Conservation (phyloP, 2,888 invertebrate species). For the Oscheius onirici region DNA sequence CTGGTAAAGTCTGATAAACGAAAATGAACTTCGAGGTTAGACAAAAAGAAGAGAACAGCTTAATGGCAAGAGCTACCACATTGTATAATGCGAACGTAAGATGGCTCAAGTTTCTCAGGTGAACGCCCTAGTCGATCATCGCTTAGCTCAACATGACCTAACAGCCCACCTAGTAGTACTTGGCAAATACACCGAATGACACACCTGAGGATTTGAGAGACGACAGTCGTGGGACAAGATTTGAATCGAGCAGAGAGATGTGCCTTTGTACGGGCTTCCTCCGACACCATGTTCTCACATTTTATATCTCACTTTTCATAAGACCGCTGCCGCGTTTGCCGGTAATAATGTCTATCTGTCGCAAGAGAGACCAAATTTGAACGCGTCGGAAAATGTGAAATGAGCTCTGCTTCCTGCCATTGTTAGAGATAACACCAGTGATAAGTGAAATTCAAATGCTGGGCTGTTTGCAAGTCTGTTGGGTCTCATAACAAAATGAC, state of each 20-base stretch:
- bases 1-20: too few relatives aligned
- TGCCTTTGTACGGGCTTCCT: background rate
- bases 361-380: too few relatives aligned
- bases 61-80: too few relatives aligned
- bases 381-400: too few relatives aligned
- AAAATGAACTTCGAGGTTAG: too few relatives aligned
- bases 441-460: slow-evolving; percentile 10
- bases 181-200: slow-evolving; percentile 18
- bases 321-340: background rate
- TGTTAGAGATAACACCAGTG: slow-evolving; percentile 11
- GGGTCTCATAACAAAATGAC: too few relatives aligned
- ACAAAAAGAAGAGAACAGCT: too few relatives aligned
- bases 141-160: slow-evolving; percentile 28
- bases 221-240: background rate
- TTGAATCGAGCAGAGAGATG: background rate
- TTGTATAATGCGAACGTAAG: too few relatives aligned
- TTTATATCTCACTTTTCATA: too few relatives aligned
- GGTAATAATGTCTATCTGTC: too few relatives aligned
- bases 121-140: slow-evolving; percentile 20
- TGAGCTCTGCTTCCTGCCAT: background rate
- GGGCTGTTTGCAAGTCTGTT: background rate
- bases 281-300: background rate
- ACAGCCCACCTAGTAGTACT: slow-evolving; percentile 10
- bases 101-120: slow-evolving; percentile 23
- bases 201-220: slow-evolving; percentile 22